Base-by-base conservation (phyloP, 1,140 invertebrate species). In the Drosophila sulfurigaster region DNA sequence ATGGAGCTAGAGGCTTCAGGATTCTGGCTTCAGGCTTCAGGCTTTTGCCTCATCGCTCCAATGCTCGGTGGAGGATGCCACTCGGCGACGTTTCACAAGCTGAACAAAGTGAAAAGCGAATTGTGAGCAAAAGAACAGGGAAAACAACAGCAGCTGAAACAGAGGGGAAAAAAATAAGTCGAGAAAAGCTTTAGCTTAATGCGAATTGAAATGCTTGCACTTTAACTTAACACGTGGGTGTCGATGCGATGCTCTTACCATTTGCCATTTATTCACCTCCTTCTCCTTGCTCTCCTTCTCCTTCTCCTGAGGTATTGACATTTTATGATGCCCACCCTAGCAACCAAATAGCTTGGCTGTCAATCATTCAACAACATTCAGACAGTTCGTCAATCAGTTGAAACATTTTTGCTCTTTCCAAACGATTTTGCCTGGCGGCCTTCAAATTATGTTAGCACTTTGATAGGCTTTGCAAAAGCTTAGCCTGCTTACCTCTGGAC, bases 161-260 rank as follows among this genome's bases (percentile, higher is more conserved):
- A 25, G 20, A 25, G 20, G 20, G 20, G 20, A 32, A 32, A 32
- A 5, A 8, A 32, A 32, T 32, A 58, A 28, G 64, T 11, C 15
- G 54, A 1, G 46, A 58, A 59, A 82, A 79, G 79, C 79, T 64
- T 68, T 4, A 68, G 58, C 83, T 78, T 88, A 87, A 87, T 82
- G 79, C 75, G 68, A 87, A 80, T 52, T 78, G 73, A 87, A 87
- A 88, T 77, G 83, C 76, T 82, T 87, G 65, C 76, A 68, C 64
- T 69, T 66, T 57, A 51, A 54, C 71, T 70, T 67, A 82, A 77
- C 82, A 73, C 67, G 59, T 82, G 71, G 56, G 62, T 66, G 76
- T 66, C 15, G 63, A 46, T 45, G 25, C 13, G n/a, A 30, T 46
- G 11, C 41, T 28, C 51, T 32, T 35, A 46, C 69, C 28, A 20